Percentiles rank a stretch among this genome's conserved stretches.
These are phyloP conservation scores for Cinara cedri DNA, from an alignment of 2,888 invertebrate genomes.

Conservation along the genomic window DNA sequence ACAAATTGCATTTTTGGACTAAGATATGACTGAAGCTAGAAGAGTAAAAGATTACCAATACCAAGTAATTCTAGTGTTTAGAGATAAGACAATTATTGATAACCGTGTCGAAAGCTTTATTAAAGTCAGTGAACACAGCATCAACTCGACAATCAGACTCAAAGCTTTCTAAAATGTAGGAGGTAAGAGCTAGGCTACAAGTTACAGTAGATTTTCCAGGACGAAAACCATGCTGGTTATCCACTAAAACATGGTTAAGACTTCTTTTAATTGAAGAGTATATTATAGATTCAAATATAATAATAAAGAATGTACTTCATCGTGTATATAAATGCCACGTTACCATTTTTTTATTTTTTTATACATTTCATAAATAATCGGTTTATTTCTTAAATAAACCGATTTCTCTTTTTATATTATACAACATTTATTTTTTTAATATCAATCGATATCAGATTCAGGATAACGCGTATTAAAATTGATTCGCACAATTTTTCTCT, in stretches of 20 bases:
- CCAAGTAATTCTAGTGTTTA: not conserved
- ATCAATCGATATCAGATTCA: too few species aligned
- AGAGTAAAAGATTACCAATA: not conserved
- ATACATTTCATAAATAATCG: too few species aligned
- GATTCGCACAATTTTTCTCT: too few species aligned
- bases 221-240: not conserved
- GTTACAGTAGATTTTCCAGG: not conserved
- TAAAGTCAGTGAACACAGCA: not conserved
- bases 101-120: slow-evolving; percentile 8
- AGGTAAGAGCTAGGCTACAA: not conserved
- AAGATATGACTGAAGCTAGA: not conserved
- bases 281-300: not conserved
- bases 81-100: not conserved
- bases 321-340: too few species aligned
- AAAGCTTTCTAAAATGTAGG: not conserved
- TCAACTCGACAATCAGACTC: not conserved
- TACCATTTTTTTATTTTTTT: too few species aligned
- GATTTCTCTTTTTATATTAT: too few species aligned
- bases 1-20: not conserved
- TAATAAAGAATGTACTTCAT: too few species aligned
- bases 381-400: too few species aligned
- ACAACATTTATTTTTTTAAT: too few species aligned
- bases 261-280: not conserved
- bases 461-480: too few species aligned
- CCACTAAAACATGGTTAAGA: not conserved